Base-by-base conservation (phyloP, 2,888 invertebrate genomes). In the Buathra laborator region DNA sequence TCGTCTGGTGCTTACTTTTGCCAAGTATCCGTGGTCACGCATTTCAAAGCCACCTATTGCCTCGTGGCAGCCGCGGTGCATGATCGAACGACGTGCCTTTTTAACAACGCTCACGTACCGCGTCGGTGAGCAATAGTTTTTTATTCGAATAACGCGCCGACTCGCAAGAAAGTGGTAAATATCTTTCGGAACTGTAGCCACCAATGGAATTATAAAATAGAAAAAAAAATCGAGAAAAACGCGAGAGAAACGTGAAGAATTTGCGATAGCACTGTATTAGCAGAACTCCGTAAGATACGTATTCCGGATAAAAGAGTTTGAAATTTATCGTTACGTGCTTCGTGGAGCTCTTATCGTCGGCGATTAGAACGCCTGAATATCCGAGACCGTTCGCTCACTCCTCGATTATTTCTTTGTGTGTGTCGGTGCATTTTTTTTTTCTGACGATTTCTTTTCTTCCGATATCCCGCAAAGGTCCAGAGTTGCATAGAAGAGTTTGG, bases 1-100 rank as follows among this genome's bases (percentile, higher is more conserved):
- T 81, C 67, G 70, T 32, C 51, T 44, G 48, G 81, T 78, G 74
- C 68, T 74, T 78, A 67, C 32, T 46, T 64, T 53, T 53, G 14
- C 56, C 62, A 84, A 84, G 81, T 84, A 67, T 81, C 67, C 29
- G 74, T n/a, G 81, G 81, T 84, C 84, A 84, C 84, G 84, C 77
- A 68, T 81, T 70, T 74, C 67, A 44, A 64, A 67, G 14, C 46
- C 46, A 59, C 37, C 72, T 66, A 53, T 10, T 62, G 64, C 37
- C 79, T 62, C 32, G 37, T 9, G 37, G 37, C 37, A 37, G 7
- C 10, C 46, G 10, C 19, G 66, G 43, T 46, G 62, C 29, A 19
- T 48, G 44, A 43, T 75, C 74, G 81, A 81, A 62, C 68, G 32
- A 76, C 76, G 81, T 24, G 62, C 59, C 68, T 81, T 67, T 67